Percentiles rank a stretch among this genome's conserved stretches.
phyloP scores from a whole-genome alignment of 2,888 invertebrate genomes.

The Trimorus sp. region DNA sequence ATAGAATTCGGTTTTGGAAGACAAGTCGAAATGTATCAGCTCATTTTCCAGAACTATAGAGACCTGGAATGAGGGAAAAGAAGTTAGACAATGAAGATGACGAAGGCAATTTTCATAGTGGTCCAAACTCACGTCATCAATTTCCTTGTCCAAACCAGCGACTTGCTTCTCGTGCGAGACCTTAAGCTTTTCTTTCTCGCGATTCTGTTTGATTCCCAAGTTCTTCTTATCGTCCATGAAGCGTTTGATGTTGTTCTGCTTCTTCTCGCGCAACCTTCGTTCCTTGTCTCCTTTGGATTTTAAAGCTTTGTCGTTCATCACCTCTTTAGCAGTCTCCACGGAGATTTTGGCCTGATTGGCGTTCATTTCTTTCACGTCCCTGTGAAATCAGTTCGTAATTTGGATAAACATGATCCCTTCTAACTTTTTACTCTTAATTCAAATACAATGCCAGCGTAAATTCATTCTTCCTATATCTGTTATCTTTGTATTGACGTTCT shows the following conservation, averaged over 20 bases:
- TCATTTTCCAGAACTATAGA: constrained; percentile 82
- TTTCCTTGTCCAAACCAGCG: constrained; percentile 81
- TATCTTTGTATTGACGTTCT: too few relatives aligned
- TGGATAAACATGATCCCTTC: too few relatives aligned
- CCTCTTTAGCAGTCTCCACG: constrained; percentile 86
- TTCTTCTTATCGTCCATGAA: constrained; percentile 85
- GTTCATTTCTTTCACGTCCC: constrained; percentile 86
- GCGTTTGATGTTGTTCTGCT: constrained; percentile 86
- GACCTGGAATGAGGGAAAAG: constrained; percentile 74
- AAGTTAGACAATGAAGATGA: too few relatives aligned
- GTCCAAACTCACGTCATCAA: constrained; percentile 79
- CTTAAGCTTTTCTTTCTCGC: constrained; percentile 84
- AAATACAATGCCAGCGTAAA: too few relatives aligned
- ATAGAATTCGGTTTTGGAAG: constrained; percentile 77
- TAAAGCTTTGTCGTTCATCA: constrained; percentile 85
- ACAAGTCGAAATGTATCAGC: constrained; percentile 80
- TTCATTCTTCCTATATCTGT: too few relatives aligned
- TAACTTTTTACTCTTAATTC: too few relatives aligned
- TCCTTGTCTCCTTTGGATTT: constrained; percentile 87
- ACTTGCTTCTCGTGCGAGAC: constrained; percentile 84
- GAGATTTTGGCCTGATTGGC: constrained; percentile 85
- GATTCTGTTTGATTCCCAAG: constrained; percentile 83
- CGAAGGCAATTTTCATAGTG: not conserved
- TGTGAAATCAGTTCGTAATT: constrained; percentile 68
- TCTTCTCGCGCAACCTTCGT: constrained; percentile 84